phyloP scores from a whole-genome alignment of 2,113 vertebrate species.

The Choloepus hoffmanni region DNA sequence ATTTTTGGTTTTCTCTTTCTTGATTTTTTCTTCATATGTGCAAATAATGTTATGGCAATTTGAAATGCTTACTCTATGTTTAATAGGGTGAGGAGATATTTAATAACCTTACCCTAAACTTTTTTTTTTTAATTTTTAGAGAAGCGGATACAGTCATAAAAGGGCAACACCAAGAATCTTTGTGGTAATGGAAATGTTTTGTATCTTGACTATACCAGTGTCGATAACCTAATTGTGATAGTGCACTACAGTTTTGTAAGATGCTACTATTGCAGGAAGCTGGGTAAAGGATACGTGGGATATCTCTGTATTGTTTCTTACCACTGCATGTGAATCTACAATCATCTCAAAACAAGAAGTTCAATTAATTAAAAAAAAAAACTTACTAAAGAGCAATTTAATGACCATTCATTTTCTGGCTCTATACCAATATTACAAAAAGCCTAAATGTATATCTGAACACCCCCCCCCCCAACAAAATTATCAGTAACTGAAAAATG shows the following conservation, averaged over 20 bases:
- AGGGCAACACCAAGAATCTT: conserved; percentile 41
- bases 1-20: conserved; percentile 15
- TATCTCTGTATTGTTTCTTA: conserved; percentile 34
- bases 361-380: conserved; percentile 54
- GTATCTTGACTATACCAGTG: not conserved
- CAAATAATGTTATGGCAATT: not conserved
- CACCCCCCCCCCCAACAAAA: not conserved
- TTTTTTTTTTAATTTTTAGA: conserved; percentile 14
- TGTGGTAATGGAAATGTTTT: not conserved
- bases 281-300: not conserved
- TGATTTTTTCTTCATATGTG: not conserved
- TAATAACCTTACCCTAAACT: not conserved
- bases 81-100: not conserved
- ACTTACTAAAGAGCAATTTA: conserved; percentile 29
- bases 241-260: conserved; percentile 9
- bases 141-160: not conserved
- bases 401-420: conserved; percentile 45
- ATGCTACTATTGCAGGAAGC: not conserved
- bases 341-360: conserved; percentile 13
- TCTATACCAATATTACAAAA: conserved; percentile 3
- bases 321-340: conserved; percentile 25
- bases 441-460: not conserved
- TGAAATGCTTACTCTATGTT: conserved; percentile 41
- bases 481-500: not conserved
- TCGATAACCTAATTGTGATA: not conserved